phyloP scores from a whole-genome alignment of 2,113 vertebrate species.

The Orthonyx spaldingii region DNA sequence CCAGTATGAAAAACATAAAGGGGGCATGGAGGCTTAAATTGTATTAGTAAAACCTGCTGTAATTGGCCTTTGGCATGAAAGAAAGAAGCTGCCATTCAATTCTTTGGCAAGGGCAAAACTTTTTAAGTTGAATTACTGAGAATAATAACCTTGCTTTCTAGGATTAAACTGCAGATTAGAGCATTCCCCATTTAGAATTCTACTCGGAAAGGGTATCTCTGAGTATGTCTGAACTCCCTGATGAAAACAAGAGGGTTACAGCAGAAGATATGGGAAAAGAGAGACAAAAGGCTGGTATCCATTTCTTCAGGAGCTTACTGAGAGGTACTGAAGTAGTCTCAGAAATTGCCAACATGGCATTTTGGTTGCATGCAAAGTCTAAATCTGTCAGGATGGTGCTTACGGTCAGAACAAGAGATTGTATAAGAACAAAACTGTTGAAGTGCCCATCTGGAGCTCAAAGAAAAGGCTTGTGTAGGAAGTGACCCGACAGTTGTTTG shows the following conservation, averaged over 20 bases:
- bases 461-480: neutral
- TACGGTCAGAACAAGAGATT: neutral
- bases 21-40: neutral
- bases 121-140: neutral
- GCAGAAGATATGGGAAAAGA: neutral
- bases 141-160: neutral
- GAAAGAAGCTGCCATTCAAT: neutral
- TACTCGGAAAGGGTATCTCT: neutral
- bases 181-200: neutral
- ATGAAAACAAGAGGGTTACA: neutral
- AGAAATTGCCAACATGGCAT: accelerated
- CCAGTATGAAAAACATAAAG: constrained; percentile 35
- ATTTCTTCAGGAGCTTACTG: neutral
- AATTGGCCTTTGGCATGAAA: constrained; percentile 20
- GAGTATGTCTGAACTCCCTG: neutral
- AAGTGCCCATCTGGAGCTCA: neutral
- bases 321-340: neutral
- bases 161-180: neutral
- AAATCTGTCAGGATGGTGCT: neutral
- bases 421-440: neutral
- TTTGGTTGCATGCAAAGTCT: neutral
- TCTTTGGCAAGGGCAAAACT: neutral
- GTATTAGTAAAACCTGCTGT: constrained; percentile 42
- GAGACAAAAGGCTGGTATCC: neutral
- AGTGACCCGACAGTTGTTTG: neutral